Percentiles rank a stretch among this genome's conserved stretches.
These are phyloP conservation scores for Cercopithecus mona DNA, from an alignment of 2,113 vertebrate species.

Conservation along the genomic window DNA sequence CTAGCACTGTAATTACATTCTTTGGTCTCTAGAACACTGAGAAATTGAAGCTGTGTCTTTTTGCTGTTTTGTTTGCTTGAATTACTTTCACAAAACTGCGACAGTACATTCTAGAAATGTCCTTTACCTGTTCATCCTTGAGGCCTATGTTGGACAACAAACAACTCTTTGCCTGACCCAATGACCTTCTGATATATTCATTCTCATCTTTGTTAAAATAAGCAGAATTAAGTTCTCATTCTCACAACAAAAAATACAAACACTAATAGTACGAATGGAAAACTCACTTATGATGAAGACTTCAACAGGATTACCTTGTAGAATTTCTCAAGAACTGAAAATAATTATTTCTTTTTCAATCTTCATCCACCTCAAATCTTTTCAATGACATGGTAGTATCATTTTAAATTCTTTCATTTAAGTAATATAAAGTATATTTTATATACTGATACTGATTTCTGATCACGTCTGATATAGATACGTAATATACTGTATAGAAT, in stretches of 20 bases:
- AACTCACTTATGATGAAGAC: not conserved
- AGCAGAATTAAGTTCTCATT: not conserved
- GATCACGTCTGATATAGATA: not conserved
- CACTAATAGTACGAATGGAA: not conserved
- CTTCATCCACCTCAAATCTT: not conserved
- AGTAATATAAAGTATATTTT: not conserved
- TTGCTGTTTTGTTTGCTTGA: not conserved
- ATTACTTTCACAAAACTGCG: not conserved
- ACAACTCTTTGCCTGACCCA: not conserved
- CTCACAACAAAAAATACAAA: not conserved
- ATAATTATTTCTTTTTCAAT: not conserved
- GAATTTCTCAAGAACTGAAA: not conserved
- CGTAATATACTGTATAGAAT: not conserved
- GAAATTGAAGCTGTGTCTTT: not conserved
- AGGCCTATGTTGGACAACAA: not conserved
- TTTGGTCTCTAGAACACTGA: not conserved
- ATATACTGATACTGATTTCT: not conserved
- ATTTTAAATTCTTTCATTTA: not conserved
- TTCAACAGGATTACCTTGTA: not conserved
- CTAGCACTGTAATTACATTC: not conserved
- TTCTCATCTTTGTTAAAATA: not conserved
- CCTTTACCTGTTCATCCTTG: not conserved
- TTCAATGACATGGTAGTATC: not conserved
- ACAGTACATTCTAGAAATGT: not conserved
- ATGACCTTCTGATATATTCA: not conserved